Conservation (phyloP, 2,113 vertebrate genomes). For the Phyllopteryx taeniolatus region DNA sequence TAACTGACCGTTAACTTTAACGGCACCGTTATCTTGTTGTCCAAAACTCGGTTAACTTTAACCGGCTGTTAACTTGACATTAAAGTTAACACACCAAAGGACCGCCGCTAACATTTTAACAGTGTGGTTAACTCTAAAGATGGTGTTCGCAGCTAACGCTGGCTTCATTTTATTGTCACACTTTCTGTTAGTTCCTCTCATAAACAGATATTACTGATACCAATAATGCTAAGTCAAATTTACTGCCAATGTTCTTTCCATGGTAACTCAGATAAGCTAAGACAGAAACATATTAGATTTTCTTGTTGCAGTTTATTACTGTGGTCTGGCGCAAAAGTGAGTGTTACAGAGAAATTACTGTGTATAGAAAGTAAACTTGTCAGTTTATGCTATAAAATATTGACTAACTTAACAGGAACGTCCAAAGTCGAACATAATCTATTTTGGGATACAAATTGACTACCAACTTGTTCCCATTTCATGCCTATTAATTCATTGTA, state of each 20-base stretch:
- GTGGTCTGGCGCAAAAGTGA: background rate
- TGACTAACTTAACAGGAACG: too few relatives aligned
- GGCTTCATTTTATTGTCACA: background rate
- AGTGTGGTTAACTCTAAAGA: too few relatives aligned
- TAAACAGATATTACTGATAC: conserved; percentile 1
- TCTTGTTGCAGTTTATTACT: background rate
- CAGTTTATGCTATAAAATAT: too few relatives aligned
- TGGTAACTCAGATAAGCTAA: background rate
- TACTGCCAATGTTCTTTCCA: background rate
- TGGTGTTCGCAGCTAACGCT: too few relatives aligned
- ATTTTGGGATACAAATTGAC: background rate
- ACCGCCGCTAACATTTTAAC: too few relatives aligned
- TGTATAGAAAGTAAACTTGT: too few relatives aligned
- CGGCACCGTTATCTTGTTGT: too few relatives aligned
- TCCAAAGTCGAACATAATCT: background rate
- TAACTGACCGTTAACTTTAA: too few relatives aligned
- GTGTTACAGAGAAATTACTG: background rate
- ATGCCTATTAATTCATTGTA: too few relatives aligned
- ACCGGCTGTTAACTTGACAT: too few relatives aligned
- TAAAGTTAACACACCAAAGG: too few relatives aligned
- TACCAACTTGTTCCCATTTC: background rate
- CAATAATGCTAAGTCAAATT: background rate
- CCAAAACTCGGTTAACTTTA: too few relatives aligned
- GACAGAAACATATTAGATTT: background rate
- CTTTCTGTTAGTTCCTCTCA: conserved; percentile 10